These are phyloP conservation scores for Drosophila phalerata DNA, from an alignment of 2,888 invertebrate species.

Conservation along the genomic window DNA sequence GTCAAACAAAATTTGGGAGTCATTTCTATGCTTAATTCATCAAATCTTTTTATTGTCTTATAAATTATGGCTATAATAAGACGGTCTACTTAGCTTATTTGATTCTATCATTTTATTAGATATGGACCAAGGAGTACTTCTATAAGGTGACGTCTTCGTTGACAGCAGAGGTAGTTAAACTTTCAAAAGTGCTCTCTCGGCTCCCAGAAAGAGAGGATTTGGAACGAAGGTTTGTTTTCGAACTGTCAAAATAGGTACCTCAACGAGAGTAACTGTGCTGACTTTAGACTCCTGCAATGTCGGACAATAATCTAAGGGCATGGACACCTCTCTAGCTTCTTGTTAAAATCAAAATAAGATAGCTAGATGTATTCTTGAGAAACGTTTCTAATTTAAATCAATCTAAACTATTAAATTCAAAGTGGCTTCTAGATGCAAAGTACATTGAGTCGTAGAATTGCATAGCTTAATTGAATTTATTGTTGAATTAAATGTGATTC, in stretches of 20 bases:
- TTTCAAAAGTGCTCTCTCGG: too few species aligned
- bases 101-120: not conserved
- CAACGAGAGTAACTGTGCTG: too few species aligned
- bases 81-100: slow-evolving; percentile 20
- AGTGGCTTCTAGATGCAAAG: too few species aligned
- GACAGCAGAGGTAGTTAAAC: too few species aligned
- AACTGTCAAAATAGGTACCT: too few species aligned
- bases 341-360: not conserved
- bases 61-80: slow-evolving; percentile 20
- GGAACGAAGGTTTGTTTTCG: too few species aligned
- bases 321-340: not conserved
- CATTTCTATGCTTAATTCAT: slow-evolving; percentile 19
- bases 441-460: too few species aligned
- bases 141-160: too few species aligned
- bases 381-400: not conserved
- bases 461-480: too few species aligned
- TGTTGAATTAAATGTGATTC: not conserved
- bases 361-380: too few species aligned
- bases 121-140: too few species aligned
- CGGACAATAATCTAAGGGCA: not conserved
- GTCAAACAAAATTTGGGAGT: slow-evolving; percentile 7
- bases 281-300: not conserved
- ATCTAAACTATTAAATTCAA: not conserved
- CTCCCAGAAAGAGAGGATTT: too few species aligned
- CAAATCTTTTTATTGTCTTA: slow-evolving; percentile 15